Evolutionary conservation across 2,113 vertebrate genomes (phyloP).

Genomic region (Phyllopteryx taeniolatus): DNA sequence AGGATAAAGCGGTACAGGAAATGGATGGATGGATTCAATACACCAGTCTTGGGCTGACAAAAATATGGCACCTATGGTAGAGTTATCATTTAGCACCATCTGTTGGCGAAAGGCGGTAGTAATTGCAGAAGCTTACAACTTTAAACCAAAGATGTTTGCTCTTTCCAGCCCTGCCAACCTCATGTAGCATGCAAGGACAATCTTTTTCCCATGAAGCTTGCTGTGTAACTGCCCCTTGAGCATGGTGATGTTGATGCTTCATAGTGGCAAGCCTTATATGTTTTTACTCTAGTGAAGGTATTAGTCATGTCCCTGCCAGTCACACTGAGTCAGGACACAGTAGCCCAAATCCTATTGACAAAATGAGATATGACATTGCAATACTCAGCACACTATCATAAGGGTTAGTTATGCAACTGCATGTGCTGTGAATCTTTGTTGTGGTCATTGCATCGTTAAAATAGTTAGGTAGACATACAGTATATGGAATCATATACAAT

Average conservation of each 20-base stretch:
- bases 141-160: slow-evolving; percentile 21
- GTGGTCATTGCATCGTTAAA: slow-evolving; percentile 23
- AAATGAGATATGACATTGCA: slow-evolving; percentile 65
- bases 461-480: slow-evolving; percentile 8
- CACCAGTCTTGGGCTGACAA: slow-evolving; percentile 20
- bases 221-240: slow-evolving; percentile 32
- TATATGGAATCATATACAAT: not conserved
- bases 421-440: slow-evolving; percentile 35
- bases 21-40: not conserved
- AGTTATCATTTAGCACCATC: slow-evolving; percentile 70
- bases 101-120: slow-evolving; percentile 63
- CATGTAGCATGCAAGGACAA: slow-evolving; percentile 31
- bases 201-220: slow-evolving; percentile 36
- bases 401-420: slow-evolving; percentile 43
- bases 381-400: slow-evolving; percentile 56
- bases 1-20: no score
- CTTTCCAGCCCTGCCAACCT: slow-evolving; percentile 23
- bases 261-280: slow-evolving; percentile 40
- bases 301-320: slow-evolving; percentile 65
- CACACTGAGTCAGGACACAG: slow-evolving; percentile 65
- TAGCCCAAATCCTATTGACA: slow-evolving; percentile 52
- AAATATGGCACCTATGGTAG: slow-evolving; percentile 11
- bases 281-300: slow-evolving; percentile 47
- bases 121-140: slow-evolving; percentile 20
- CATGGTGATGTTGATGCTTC: slow-evolving; percentile 39